Evolutionary conservation across 2,888 invertebrate species (phyloP).

Genomic region (Apamea monoglypha): DNA sequence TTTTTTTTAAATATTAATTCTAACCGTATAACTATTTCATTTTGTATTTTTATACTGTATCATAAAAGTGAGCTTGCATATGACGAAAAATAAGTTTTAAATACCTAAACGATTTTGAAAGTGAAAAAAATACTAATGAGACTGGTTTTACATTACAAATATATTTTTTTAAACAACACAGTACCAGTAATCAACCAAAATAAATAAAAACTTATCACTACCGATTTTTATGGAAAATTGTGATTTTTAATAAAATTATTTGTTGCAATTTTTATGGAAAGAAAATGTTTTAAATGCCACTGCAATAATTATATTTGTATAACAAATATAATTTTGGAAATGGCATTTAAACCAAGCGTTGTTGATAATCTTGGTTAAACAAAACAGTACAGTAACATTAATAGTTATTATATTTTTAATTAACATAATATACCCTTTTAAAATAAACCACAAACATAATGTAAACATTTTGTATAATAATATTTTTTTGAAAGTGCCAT

Average conservation of each 20-base stretch:
- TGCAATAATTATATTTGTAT: not conserved
- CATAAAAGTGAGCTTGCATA: conserved; percentile 10
- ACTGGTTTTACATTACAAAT: not conserved
- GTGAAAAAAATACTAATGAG: not conserved
- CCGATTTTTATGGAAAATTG: conserved; percentile 31
- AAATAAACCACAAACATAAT: conserved; percentile 16
- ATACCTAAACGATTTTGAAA: not conserved
- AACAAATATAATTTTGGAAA: too few relatives aligned
- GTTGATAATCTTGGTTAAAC: not conserved
- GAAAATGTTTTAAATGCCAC: not conserved
- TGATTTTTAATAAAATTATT: conserved; percentile 6
- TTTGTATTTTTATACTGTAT: conserved; percentile 29
- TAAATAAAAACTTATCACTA: conserved; percentile 6
- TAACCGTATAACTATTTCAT: not conserved
- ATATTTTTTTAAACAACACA: not conserved
- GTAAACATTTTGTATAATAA: not conserved
- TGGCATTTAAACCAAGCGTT: conserved; percentile 2
- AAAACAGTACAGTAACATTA: conserved; percentile 45
- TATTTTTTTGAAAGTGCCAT: conserved; percentile 45
- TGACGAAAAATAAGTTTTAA: conserved; percentile 15
- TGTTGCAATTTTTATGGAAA: not conserved
- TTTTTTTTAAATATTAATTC: not conserved
- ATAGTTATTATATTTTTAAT: conserved; percentile 53
- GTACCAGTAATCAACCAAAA: not conserved
- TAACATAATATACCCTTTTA: conserved; percentile 13